Conservation (phyloP, 2,888 invertebrate genomes). For the Nycteola revayana region DNA sequence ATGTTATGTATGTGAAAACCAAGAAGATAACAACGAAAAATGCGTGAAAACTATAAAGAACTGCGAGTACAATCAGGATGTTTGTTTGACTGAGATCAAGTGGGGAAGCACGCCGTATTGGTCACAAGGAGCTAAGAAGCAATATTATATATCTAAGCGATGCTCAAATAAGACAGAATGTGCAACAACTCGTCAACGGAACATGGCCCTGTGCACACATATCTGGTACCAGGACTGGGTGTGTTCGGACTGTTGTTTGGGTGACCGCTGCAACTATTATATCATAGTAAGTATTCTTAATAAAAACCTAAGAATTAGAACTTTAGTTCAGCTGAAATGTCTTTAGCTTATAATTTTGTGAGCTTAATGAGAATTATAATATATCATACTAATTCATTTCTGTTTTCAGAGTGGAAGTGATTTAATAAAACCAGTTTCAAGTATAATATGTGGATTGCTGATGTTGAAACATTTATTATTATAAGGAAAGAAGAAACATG, state of each 20-base stretch:
- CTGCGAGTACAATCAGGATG: slow-evolving; percentile 93
- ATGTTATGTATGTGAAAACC: slow-evolving; percentile 97
- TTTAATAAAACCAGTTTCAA: slow-evolving; percentile 35
- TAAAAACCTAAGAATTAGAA: too few species aligned
- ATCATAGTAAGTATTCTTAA: slow-evolving; percentile 96
- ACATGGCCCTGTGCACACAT: slow-evolving; percentile 91
- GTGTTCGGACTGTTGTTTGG: slow-evolving; percentile 97
- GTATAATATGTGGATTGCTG: slow-evolving; percentile 32
- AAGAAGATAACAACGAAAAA: slow-evolving; percentile 95
- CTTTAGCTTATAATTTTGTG: too few species aligned
- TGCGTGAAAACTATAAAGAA: slow-evolving; percentile 95
- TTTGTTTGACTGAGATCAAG: slow-evolving; percentile 93
- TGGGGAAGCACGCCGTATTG: slow-evolving; percentile 99
- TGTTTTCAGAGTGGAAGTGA: slow-evolving; percentile 57
- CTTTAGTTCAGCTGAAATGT: too few species aligned
- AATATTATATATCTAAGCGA: slow-evolving; percentile 95
- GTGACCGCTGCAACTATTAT: slow-evolving; percentile 97
- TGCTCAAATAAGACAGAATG: slow-evolving; percentile 93
- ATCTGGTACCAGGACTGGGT: slow-evolving; percentile 99
- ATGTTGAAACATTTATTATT: slow-evolving; percentile 18
- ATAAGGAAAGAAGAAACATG: too few species aligned
- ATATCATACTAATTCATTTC: slow-evolving; percentile 3
- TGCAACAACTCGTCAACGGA: slow-evolving; percentile 84
- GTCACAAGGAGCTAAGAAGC: slow-evolving; percentile 95
- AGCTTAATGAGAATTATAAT: background rate